Evolutionary conservation across 1,140 invertebrate species (phyloP), one percentile per base, ranked within the genome.

Genomic region (Teleogryllus occipitalis): DNA sequence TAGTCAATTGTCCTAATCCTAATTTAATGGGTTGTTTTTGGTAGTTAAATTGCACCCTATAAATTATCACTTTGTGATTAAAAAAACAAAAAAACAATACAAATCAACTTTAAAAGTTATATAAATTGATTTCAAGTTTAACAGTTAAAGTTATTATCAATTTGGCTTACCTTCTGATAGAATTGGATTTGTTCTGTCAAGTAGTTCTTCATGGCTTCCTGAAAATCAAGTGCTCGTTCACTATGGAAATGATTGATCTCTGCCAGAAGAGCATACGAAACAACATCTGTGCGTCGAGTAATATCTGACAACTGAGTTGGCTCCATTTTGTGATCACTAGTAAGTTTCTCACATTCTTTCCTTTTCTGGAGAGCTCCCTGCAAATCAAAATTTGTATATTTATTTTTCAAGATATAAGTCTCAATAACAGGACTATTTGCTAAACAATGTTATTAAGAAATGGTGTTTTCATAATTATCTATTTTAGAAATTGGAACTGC

Each of bases 181-280:
- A 98, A 98, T 72, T 90, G 90, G 65, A 98, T 95, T 88, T 99
- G 97, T 84, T 96, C 93, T 79, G 88, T 88, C 73, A 99, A 88
- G 85, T 96, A 98, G 79, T 89, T 91, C 84, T 94, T 93, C 88
- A 98, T 95, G 77, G 95, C 93, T 75, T 90, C 88, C 85, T 94
- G 96, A 82, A 97, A 91, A 86, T 98, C 96, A n/a, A 90, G 88
- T 47, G 95, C 93, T 81, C 96, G 90, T 84, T 98, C 95, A 21
- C 88, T 85, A 83, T 97, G 96, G 84, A 99, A 98, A 86, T 99
- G 95, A 82, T 93, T 93, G 80, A 98, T 93, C 88, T 99, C 97
- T 47, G 97, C 96, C 84, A 98, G 89, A 72, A 97, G 89, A 2
- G 96, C 92, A 84, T 97, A 98, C 0, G 96, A 96, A 83, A 98